phyloP scores from a whole-genome alignment of 2,797 vertebrate genomes.

The Cyclopterus lumpus region DNA sequence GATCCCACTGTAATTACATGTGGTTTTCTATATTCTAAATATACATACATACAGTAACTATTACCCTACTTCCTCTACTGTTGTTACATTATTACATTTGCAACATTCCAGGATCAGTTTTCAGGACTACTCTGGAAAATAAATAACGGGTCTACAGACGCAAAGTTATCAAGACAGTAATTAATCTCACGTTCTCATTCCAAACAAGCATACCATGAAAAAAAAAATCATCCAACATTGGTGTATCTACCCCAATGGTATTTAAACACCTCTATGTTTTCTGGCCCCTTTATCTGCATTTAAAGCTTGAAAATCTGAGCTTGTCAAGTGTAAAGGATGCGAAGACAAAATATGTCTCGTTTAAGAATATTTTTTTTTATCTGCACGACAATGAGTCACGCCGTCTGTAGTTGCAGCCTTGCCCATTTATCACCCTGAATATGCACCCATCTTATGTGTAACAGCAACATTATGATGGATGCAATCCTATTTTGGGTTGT shows the following conservation, averaged over 20 bases:
- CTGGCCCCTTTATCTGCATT: neutral
- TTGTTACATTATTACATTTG: constrained; percentile 49
- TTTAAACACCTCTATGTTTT: neutral
- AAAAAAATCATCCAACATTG: neutral
- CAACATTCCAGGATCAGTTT: constrained; percentile 38
- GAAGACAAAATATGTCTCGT: neutral
- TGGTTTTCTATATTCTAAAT: constrained; percentile 76
- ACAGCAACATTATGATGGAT: constrained; percentile 70
- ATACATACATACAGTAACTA: constrained; percentile 53
- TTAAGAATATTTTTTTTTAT: constrained; percentile 30
- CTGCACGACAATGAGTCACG: constrained; percentile 8
- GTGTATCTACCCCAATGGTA: neutral
- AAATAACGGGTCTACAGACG: neutral
- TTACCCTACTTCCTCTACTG: constrained; percentile 25
- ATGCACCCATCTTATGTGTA: constrained; percentile 34
- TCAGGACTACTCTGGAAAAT: neutral
- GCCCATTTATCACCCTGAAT: constrained; percentile 33
- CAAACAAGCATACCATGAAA: neutral
- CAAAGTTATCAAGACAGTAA: neutral
- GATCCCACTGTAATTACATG: constrained; percentile 75
- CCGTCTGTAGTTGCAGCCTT: constrained; percentile 20
- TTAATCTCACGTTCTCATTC: neutral
- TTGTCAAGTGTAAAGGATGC: too few relatives aligned
- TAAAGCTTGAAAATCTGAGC: neutral
- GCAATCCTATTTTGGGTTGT: constrained; percentile 45